Evolutionary conservation across 1,140 invertebrate species (phyloP), one percentile per base, ranked within the genome.

Genomic region (Rhyacophila brunnea): DNA sequence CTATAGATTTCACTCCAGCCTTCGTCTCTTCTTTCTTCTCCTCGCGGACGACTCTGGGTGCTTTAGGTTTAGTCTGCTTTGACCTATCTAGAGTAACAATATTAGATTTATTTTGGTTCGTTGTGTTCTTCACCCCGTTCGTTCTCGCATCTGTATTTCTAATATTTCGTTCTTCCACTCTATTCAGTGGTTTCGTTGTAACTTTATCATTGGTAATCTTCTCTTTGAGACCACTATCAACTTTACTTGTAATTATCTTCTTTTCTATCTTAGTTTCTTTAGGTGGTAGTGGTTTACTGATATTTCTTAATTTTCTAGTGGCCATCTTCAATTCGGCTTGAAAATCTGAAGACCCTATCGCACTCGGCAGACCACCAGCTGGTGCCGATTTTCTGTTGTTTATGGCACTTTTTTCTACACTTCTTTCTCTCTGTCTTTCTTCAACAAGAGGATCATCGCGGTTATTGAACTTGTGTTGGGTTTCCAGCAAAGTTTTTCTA

Each of bases 341-440:
- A 73, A 87, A 87, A 72, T 88, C 84, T 44, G 84, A 83, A 62
- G 83, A 82, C 69, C 82, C 82, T 69, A 84, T 75, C 69, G 81
- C 84, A 65, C 80, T 77, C 63, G 81, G 81, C 17, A 74, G 59
- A 64, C 80, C 74, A 72, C 80, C 73, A 62, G 78, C 73, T 66
- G 78, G 79, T 73, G 77, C 77, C 72, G 73, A 80, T 76, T 75
- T 76, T 70, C 73, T 74, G 43, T 67, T 64, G 40, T 65, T 64
- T 38, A 42, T 60, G 18, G 45, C 44, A 48, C 60, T 58, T 2
- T 28, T 36, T 53, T 68, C 57, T 20, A 56, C 53, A 19, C 46
- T 32, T 11, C 57, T 48, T 14, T 62, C 54, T 54, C 57, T 59
- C 28, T 56, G 51, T 51, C 62, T 56, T 28, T 35, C 36, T 38